A percentile compares a stretch with the other conserved stretches of the same genome.
Evolutionary conservation across 2,888 invertebrate genomes (phyloP).

Genomic region (Hypselothyrea guttata): DNA sequence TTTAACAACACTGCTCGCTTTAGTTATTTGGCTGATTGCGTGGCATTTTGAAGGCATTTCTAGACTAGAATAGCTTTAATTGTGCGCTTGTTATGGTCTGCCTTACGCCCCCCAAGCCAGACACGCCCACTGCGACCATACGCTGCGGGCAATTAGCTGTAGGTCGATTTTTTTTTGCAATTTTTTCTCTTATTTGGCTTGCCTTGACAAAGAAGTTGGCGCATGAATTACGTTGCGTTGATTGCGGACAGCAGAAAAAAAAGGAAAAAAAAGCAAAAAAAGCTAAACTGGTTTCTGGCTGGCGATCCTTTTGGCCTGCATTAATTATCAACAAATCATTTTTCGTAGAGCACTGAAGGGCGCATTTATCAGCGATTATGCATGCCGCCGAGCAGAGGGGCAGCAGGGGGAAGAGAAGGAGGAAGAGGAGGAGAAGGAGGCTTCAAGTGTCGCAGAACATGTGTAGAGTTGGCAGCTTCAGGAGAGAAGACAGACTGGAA

Average conservation of each 20-base stretch:
- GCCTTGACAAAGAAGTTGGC: conserved; percentile 18
- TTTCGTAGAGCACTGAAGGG: conserved; percentile 67
- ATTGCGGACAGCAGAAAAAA: conserved; percentile 51
- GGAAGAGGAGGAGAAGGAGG: conserved; percentile 12
- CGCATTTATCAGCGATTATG: conserved; percentile 76
- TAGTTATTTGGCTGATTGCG: not conserved
- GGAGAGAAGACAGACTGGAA: not conserved
- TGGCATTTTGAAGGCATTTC: conserved; percentile 33
- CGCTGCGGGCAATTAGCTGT: conserved; percentile 60
- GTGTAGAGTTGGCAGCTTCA: conserved; percentile 51
- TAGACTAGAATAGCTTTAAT: conserved; percentile 29
- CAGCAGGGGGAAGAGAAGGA: not conserved
- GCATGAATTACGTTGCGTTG: conserved; percentile 76
- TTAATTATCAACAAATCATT: conserved; percentile 78
- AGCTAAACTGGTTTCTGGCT: conserved; percentile 55
- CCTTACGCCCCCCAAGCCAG: not conserved
- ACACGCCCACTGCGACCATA: conserved; percentile 5
- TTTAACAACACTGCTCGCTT: conserved; percentile 7
- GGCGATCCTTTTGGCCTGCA: conserved; percentile 48
- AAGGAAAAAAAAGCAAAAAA: conserved; percentile 18
- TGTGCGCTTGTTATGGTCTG: conserved; percentile 37
- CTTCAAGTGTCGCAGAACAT: conserved; percentile 69
- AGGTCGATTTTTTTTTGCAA: conserved; percentile 10
- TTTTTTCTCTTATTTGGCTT: conserved; percentile 34
- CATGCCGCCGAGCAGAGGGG: conserved; percentile 35